phyloP scores from a whole-genome alignment of 64 coral and sea anemone species.

The Dendronephthya gigantea region DNA sequence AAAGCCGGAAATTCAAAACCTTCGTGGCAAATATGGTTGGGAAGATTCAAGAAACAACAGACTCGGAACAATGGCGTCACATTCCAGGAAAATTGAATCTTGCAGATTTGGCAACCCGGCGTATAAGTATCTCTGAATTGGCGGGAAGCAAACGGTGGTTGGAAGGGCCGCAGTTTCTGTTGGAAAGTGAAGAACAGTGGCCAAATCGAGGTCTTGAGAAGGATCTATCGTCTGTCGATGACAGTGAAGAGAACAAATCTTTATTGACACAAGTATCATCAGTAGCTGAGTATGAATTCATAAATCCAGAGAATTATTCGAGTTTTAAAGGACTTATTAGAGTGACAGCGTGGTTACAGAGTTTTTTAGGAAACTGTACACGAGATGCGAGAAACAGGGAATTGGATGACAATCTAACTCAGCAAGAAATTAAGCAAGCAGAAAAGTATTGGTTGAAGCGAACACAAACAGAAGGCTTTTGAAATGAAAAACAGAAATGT shows the following conservation, averaged over 20 bases:
- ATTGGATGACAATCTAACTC: background rate
- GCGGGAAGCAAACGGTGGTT: background rate
- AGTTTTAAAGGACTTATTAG: background rate
- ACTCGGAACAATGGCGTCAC: background rate
- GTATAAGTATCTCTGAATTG: background rate
- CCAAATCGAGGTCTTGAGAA: background rate
- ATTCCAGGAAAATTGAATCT: too few relatives aligned
- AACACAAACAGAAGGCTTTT: background rate
- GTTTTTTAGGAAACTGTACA: background rate
- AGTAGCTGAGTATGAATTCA: background rate
- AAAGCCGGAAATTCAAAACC: conserved; percentile 11
- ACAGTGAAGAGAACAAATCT: background rate
- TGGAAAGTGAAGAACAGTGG: background rate
- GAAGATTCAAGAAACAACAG: background rate
- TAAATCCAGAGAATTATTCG: background rate
- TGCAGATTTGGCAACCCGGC: too few relatives aligned
- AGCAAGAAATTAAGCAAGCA: background rate
- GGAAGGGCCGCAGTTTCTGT: background rate
- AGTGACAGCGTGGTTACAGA: background rate
- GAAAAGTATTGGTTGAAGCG: background rate
- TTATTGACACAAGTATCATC: background rate
- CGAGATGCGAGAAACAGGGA: background rate
- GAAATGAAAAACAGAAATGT: background rate
- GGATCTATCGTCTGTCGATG: background rate
- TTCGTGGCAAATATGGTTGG: conserved; percentile 31